Base-by-base conservation (phyloP, 2,113 vertebrate genomes). In the Hyla sarda region DNA sequence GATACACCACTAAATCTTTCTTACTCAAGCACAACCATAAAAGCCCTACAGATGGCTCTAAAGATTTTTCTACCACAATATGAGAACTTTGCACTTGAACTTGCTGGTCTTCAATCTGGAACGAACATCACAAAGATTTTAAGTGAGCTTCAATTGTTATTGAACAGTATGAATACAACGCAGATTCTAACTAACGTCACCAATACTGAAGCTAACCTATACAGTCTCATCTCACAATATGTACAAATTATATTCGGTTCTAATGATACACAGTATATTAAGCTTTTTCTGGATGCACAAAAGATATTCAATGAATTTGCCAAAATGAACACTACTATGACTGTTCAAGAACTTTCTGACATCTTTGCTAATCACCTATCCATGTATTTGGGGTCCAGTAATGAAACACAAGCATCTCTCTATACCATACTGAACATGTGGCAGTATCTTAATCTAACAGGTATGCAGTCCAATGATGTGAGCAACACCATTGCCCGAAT, bases 361-460 rank as follows among this genome's bases (percentile, higher is more conserved):
- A 85, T 85, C 5, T 69, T 85, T 65, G 48, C 19, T 28, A 85
- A 79, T 48, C 73, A 87, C 30, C 28, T 87, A 19, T 19, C 37
- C 32, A 82, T 34, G 12, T 48, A 10, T 32, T 17, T 30, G 16
- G 37, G 73, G 4, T 14, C n/a, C 21, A 54, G 25, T 17, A 81
- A 86, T 50, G 47, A 81, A 34, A 73, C 84, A 81, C 50, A 73
- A 62, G 2, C 14, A 0, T 28, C 23, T 48, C 65, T 86, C 3
- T 58, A 86, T 41, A 30, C 6, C 16, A 71, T 86, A 45, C 50
- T 86, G 19, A 80, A 58, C 5, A 11, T 80, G 25, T 80, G 77
- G 60, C 30, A 71, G 14, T 73, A 86, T 73, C 34, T 81, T 52
- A 86, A 47, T 12, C 60, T 47, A 11, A 81, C n/a, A 58, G 32